Base-by-base conservation (phyloP, 2,888 invertebrate genomes). In the Thalpophila matura region DNA sequence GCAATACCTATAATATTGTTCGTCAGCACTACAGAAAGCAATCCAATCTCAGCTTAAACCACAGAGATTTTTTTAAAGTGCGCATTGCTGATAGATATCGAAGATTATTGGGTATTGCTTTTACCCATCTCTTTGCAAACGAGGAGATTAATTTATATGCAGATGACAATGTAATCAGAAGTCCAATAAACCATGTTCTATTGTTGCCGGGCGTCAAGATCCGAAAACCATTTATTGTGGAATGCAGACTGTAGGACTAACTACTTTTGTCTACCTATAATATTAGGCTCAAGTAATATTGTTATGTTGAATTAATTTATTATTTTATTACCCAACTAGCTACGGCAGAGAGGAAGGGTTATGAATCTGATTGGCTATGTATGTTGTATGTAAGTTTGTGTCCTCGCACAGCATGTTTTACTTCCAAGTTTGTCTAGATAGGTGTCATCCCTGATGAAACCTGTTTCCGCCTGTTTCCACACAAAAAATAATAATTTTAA, bases 121-220 rank as follows among this genome's bases (percentile, higher is more conserved):
- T 20, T n/a, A 16, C 10, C 7, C 10, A 3, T 7, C 14, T 24
- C 40, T 1, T 14, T 7, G 14, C 10, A 4, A 35, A 18, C n/a
- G n/a, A n/a, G n/a, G 3, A 43, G 16, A 54, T 18, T 46, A 38
- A 43, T 51, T 47, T 58, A 37, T 7, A 47, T 49, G 53, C 49
- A 64, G 47, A 58, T 64, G 47, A 35, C 43, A 47, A 33, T 49
- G 27, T 38, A 53, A 65, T 59, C n/a, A 49, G 33, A 56, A 59
- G 18, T 38, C 27, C 18, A 49, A 51, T 56, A 46, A 63, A 33
- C 10, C 10, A 24, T 9, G n/a, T 27, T 57, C 16, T 10, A 57
- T 27, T 56, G 27, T 35, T 4, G 10, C 14, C 27, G 29, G 16
- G 35, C 45, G 27, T 43, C n/a, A 37, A 37, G 57, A 22, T 22